phyloP scores from a whole-genome alignment of 2,113 vertebrate species.

The Vulpes ferrilata region DNA sequence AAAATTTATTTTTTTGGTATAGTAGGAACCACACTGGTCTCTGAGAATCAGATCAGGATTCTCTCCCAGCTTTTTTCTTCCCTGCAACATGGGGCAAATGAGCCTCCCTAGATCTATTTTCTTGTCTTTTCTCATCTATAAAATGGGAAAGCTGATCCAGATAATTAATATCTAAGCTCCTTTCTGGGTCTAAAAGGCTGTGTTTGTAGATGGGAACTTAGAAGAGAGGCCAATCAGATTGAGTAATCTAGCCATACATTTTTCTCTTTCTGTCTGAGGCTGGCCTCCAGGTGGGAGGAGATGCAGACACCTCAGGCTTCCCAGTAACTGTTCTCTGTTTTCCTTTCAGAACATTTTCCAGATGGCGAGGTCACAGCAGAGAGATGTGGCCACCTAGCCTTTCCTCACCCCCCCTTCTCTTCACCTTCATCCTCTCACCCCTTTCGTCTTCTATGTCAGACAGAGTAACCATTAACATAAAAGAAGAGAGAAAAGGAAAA shows the following conservation, averaged over 20 bases:
- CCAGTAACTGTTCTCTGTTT: conserved; percentile 62
- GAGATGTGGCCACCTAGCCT: conserved; percentile 94
- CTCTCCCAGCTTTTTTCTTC: neutral
- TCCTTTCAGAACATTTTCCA: conserved; percentile 97
- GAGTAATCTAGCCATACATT: neutral
- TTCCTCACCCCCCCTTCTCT: neutral
- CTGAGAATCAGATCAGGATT: neutral
- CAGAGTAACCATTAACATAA: conserved; percentile 85
- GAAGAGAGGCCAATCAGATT: neutral
- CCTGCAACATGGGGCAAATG: neutral
- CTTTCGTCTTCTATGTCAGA: conserved; percentile 68
- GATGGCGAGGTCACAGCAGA: conserved; percentile 95
- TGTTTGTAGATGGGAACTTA: neutral
- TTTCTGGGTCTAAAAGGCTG: neutral
- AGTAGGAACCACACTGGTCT: neutral
- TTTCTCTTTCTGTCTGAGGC: neutral
- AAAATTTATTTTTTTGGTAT: neutral
- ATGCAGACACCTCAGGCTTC: neutral
- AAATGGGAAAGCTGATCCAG: conserved; percentile 18
- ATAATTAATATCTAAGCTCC: neutral
- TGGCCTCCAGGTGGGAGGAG: neutral
- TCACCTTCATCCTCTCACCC: conserved; percentile 7
- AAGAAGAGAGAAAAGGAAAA: conserved; percentile 76
- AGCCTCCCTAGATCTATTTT: neutral
- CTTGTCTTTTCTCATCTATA: neutral